Percentiles rank a stretch among this genome's conserved stretches.
Conservation (phyloP, 2,113 vertebrate species). For the Vidua chalybeata region DNA sequence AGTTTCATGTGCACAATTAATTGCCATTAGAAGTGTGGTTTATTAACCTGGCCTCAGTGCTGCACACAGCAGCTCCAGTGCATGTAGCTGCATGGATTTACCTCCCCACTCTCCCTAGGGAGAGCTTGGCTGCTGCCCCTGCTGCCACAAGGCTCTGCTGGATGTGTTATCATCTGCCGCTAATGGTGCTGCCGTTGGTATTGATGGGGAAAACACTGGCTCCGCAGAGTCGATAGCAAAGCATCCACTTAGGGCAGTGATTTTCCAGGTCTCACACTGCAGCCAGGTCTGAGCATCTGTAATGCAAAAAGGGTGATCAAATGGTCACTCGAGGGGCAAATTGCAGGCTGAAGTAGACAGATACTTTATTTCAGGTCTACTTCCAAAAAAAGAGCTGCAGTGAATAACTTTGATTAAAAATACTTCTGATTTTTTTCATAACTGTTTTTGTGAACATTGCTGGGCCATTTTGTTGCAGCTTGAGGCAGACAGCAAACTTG, state of each 20-base stretch:
- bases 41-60: neutral
- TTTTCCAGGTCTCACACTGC: neutral
- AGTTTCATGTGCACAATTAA: neutral
- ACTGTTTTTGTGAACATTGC: neutral
- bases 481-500: constrained; percentile 7
- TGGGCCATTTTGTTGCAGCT: neutral
- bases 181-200: neutral
- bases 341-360: neutral
- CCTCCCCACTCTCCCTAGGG: neutral
- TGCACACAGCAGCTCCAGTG: neutral
- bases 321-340: neutral
- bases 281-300: neutral
- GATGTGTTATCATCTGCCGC: neutral
- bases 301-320: neutral
- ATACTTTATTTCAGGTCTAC: neutral
- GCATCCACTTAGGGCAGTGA: neutral
- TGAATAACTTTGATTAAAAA: neutral
- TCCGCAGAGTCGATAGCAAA: neutral
- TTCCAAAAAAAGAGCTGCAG: neutral
- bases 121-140: neutral
- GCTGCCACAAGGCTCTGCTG: neutral
- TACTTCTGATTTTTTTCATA: neutral
- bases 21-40: neutral
- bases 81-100: neutral
- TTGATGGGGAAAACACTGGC: neutral